Evolutionary conservation across 2,888 invertebrate species (phyloP), one percentile per base, ranked within the genome.

Genomic region (Melitaea athalia): DNA sequence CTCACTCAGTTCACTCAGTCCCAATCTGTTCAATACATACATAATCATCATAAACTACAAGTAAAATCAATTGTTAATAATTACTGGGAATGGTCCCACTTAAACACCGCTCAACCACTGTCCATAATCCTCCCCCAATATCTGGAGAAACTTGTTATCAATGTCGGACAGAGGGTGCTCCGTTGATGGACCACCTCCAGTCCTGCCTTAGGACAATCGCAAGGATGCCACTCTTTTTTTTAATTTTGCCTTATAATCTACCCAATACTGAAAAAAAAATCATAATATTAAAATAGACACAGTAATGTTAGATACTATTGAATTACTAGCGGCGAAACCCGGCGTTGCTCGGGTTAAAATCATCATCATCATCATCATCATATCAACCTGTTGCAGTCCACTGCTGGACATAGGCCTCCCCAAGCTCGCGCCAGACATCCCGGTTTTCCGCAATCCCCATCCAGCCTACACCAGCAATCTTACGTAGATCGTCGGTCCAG

Each of bases 91-190:
- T 33, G 33, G 33, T 33, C 6, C 33, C 33, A 33, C 33, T 33
- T 33, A 6, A 33, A 33, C 33, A 33, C 33, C 33, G 33, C 3
- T 33, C 33, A 33, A 33, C 33, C 33, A 3, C n/a, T 45, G 53
- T 4, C 59, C 65, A 45, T 60, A 59, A 66, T 63, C 63, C 11
- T 55, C 47, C n/a, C 66, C 70, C 12, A 70, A 42, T 11, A 70
- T 47, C 15, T 62, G 33, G 3, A 70, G 45, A 45, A 64, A 53
- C 45, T 67, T 67, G 3, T n/a, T 17, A 45, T 70, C 67, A 0
- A 70, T 62, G 0, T 64, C 62, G 6, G 33, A 33, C 33, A 33
- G 33, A 6, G 33, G 33, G 3, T 33, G 33, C 33, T 33, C 33
- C 33, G 15, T 1, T 60, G 11, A 69, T 15, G 7, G 55, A 12